A percentile compares a stretch with the other conserved stretches of the same genome.
Evolutionary conservation across 2,113 vertebrate genomes (phyloP).

Genomic region (Saccopteryx leptura): DNA sequence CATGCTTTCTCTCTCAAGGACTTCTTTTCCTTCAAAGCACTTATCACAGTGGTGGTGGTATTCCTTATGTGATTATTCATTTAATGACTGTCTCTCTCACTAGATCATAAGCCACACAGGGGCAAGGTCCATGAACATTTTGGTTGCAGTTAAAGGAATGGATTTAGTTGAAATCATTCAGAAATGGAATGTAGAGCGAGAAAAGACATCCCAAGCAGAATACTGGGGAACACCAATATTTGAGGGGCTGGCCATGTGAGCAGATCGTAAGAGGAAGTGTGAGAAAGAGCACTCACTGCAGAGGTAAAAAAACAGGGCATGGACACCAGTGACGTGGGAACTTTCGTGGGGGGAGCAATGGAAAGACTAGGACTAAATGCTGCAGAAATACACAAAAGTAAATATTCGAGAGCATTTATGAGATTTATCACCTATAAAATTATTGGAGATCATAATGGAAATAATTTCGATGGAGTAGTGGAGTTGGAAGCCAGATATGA

Average conservation of each 20-base stretch:
- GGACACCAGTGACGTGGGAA: neutral
- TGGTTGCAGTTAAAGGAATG: neutral
- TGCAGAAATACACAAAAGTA: neutral
- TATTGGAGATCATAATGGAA: neutral
- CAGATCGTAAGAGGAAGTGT: neutral
- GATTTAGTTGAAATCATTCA: neutral
- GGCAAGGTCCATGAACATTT: neutral
- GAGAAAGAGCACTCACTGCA: neutral
- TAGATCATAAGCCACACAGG: neutral
- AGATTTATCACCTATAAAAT: neutral
- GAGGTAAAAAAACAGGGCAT: neutral
- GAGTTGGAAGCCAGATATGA: neutral
- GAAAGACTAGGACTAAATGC: neutral
- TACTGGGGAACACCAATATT: neutral
- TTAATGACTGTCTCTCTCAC: neutral
- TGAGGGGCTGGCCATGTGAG: neutral
- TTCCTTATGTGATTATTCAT: neutral
- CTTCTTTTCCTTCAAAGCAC: neutral
- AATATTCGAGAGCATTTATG: neutral
- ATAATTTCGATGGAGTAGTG: neutral
- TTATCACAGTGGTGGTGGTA: neutral
- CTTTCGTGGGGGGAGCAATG: neutral
- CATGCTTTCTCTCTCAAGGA: neutral
- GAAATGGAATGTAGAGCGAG: neutral
- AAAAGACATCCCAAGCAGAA: conserved; percentile 1